Base-by-base conservation (phyloP, 64 coral and sea anemone species). In the Orbicella faveolata region DNA sequence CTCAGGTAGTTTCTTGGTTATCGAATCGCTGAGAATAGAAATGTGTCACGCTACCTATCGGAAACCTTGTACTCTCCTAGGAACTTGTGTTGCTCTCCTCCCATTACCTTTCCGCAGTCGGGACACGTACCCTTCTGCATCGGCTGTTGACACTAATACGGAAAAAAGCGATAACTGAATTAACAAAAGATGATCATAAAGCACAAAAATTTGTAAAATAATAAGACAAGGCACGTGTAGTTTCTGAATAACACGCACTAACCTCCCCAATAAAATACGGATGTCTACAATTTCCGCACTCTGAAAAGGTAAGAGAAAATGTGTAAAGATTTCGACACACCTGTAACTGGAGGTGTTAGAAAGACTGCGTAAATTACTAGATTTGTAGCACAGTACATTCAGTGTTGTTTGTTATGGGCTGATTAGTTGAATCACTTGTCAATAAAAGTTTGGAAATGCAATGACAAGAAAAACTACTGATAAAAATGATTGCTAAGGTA, bases 201-300 rank as follows among this genome's bases (percentile, higher is more conserved):
- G 5, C 4, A 48, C 5, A 48, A 48, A 48, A 48, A 3, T 48
- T 4, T 5, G 5, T 48, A 5, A 48, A n/a, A n/a, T n/a, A n/a
- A 48, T 3, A 48, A 48, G 7, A 48, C 2, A 48, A 48, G 2
- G 44, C 5, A 48, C 44, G 55, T 59, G 55, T 14, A 15, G 10
- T 59, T 16, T 12, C 9, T 17, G 36, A 36, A 11, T 59, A 20
- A 70, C 21, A 44, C 5, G 23, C 19, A 12, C 82, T 72, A 53
- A 85, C 82, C 82, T 85, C 63, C 44, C 82, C 82, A 70, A 85
- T 85, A 21, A 85, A 85, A 65, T 85, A 85, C 63, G 65, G 63
- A 30, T 52, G 37, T 66, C 68, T 72, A 21, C 82, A 85, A 72
- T 70, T 72, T 13, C 82, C 82, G n/a, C 82, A 85, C 68, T 85